Conservation (phyloP, 30 jellyfish, hydroid and myxozoan species). For the Cassiopea xamachana region DNA sequence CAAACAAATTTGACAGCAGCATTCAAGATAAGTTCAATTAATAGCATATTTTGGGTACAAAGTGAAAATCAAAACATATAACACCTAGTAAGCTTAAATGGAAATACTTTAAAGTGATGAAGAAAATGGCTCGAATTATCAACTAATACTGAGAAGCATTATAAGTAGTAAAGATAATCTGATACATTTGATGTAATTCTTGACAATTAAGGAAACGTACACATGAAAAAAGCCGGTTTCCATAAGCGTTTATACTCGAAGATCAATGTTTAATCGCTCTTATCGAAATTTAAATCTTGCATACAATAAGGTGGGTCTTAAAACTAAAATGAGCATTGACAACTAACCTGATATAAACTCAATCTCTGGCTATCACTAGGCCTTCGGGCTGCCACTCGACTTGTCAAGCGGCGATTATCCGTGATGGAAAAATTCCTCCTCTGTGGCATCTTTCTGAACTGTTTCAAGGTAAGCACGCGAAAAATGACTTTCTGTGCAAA, state of each 20-base stretch:
- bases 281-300: neutral
- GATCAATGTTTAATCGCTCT: neutral
- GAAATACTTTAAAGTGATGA: too few species aligned
- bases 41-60: too few species aligned
- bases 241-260: neutral
- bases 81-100: too few species aligned
- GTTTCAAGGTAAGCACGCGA: neutral
- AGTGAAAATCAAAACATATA: too few species aligned
- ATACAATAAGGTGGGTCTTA: neutral
- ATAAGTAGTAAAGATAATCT: neutral
- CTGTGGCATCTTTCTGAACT: constrained; percentile 15
- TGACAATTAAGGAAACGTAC: neutral
- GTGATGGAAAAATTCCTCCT: constrained; percentile 19
- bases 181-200: neutral
- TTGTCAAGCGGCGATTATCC: constrained; percentile 45
- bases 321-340: neutral
- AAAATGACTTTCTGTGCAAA: neutral
- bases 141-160: too few species aligned
- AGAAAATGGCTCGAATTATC: too few species aligned
- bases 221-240: neutral
- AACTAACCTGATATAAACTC: constrained; percentile 20
- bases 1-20: too few species aligned
- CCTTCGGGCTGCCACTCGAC: constrained; percentile 18
- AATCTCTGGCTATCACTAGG: constrained; percentile 12
- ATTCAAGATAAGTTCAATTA: too few species aligned